Conservation (phyloP, 1,140 invertebrate genomes). For the Neodiprion lecontei region DNA sequence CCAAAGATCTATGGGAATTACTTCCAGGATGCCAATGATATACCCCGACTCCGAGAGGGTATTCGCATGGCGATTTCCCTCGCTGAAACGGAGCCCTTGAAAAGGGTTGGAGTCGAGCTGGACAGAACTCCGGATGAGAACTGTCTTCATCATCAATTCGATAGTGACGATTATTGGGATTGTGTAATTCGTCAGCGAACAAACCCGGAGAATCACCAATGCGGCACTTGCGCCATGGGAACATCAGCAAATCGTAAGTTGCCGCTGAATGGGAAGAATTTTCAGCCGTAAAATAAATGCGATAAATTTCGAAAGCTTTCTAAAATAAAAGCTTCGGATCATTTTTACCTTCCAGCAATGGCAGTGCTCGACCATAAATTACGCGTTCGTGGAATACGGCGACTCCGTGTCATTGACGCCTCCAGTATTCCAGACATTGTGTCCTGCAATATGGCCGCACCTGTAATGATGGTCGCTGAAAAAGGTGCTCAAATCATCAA, state of each 20-base stretch:
- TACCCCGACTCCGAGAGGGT: slow-evolving; percentile 69
- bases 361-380: slow-evolving; percentile 35
- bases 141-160: slow-evolving; percentile 70
- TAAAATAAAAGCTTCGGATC: background rate
- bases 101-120: slow-evolving; percentile 72
- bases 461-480: slow-evolving; percentile 87
- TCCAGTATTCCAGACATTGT: slow-evolving; percentile 77
- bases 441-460: slow-evolving; percentile 80
- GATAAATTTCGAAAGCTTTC: background rate
- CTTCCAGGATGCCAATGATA: slow-evolving; percentile 56
- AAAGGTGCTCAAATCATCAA: slow-evolving; percentile 84
- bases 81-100: slow-evolving; percentile 71
- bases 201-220: slow-evolving; percentile 42
- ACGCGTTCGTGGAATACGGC: slow-evolving; percentile 53
- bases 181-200: slow-evolving; percentile 41
- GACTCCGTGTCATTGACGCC: slow-evolving; percentile 75
- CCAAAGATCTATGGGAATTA: slow-evolving; percentile 68
- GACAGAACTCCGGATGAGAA: slow-evolving; percentile 73
- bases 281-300: background rate
- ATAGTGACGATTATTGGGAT: slow-evolving; percentile 41
- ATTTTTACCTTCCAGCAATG: slow-evolving; percentile 5
- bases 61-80: slow-evolving; percentile 78
- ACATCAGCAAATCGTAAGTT: slow-evolving; percentile 15
- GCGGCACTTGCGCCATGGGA: slow-evolving; percentile 49
- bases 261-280: too few species aligned